Evolutionary conservation across 2,888 invertebrate genomes (phyloP).

Genomic region (Sesia bembeciformis): DNA sequence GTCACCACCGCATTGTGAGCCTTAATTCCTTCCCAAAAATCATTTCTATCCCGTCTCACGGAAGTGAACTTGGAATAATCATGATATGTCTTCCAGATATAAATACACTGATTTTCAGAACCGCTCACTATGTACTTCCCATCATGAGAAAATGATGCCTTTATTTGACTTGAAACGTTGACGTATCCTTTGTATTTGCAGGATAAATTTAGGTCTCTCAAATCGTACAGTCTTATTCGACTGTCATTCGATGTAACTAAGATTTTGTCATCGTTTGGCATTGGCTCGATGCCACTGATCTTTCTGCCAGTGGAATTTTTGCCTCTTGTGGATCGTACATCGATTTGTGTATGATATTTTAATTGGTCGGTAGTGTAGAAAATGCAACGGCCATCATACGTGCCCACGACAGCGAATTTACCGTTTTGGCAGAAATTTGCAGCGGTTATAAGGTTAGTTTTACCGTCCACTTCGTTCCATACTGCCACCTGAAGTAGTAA

Average conservation of each 20-base stretch:
- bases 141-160: constrained; percentile 97
- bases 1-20: constrained; percentile 97
- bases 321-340: constrained; percentile 95
- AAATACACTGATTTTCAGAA: constrained; percentile 97
- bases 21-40: constrained; percentile 93
- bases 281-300: constrained; percentile 97
- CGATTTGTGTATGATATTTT: constrained; percentile 98
- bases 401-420: constrained; percentile 98
- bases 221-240: constrained; percentile 94
- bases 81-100: constrained; percentile 98
- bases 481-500: constrained; percentile 81
- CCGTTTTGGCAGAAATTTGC: constrained; percentile 98
- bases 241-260: constrained; percentile 98
- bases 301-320: constrained; percentile 96
- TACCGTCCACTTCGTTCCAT: constrained; percentile 98
- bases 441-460: constrained; percentile 94
- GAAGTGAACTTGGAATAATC: constrained; percentile 96
- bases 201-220: constrained; percentile 93
- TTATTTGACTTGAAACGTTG: constrained; percentile 97
- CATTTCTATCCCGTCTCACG: constrained; percentile 92
- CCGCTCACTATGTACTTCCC: constrained; percentile 98
- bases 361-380: constrained; percentile 99
- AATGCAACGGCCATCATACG: constrained; percentile 98
- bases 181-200: constrained; percentile 96
- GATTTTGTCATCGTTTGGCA: constrained; percentile 96